These are phyloP conservation scores for Hirundo rustica DNA, from an alignment of 2,797 vertebrate species.

Conservation along the genomic window DNA sequence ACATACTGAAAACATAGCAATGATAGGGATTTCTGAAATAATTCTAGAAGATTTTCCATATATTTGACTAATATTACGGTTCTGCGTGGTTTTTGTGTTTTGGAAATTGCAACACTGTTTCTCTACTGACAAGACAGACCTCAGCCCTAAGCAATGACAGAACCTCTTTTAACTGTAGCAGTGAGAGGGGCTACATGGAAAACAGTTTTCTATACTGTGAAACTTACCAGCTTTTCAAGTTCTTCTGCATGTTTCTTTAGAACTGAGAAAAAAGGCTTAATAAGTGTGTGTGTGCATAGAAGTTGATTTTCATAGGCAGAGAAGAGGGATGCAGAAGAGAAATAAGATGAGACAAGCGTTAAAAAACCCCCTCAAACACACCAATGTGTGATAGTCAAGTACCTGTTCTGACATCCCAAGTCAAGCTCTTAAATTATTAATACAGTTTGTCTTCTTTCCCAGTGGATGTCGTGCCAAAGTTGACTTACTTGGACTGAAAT, in stretches of 20 bases:
- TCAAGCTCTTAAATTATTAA: slow-evolving; percentile 32
- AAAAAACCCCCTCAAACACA: not conserved
- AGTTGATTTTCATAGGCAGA: not conserved
- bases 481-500: slow-evolving; percentile 2
- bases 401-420: slow-evolving; percentile 5
- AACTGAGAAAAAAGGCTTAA: not conserved
- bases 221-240: not conserved
- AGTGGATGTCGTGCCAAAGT: not conserved
- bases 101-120: not conserved
- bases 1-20: not conserved
- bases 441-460: not conserved
- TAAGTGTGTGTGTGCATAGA: not conserved
- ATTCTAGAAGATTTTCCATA: not conserved
- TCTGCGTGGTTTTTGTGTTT: not conserved
- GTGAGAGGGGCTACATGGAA: not conserved
- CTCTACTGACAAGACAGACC: not conserved
- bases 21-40: not conserved
- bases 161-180: not conserved
- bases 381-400: not conserved
- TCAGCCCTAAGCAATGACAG: not conserved
- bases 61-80: not conserved
- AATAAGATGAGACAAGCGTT: not conserved
- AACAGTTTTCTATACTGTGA: not conserved
- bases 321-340: not conserved
- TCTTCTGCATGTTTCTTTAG: not conserved